Evolutionary conservation across 2,797 vertebrate genomes (phyloP).

Genomic region (Enteromius unitaeniatus): DNA sequence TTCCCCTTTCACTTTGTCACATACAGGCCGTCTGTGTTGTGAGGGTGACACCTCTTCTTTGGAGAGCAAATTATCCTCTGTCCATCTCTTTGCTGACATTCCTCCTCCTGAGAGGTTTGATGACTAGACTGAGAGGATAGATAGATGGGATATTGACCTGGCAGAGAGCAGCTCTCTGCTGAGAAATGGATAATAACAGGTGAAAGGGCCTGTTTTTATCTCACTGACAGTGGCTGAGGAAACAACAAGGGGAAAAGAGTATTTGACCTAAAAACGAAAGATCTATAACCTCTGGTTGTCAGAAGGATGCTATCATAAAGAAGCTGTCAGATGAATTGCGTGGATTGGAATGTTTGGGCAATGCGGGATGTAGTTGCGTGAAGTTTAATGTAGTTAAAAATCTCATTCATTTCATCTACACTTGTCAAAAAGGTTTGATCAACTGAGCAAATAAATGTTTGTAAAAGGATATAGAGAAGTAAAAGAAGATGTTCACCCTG

Average conservation of each 20-base stretch:
- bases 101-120: constrained; percentile 41
- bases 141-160: constrained; percentile 53
- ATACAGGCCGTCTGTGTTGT: background rate
- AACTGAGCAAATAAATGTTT: background rate
- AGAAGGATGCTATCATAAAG: background rate
- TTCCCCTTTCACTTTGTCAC: constrained; percentile 3
- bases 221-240: constrained; percentile 35
- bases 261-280: constrained; percentile 21
- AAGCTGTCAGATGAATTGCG: background rate
- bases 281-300: background rate
- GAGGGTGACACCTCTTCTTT: constrained; percentile 25
- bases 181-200: constrained; percentile 53
- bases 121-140: constrained; percentile 40
- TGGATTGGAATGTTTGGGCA: background rate
- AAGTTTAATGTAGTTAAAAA: constrained; percentile 10
- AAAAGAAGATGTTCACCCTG: constrained; percentile 82
- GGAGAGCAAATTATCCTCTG: constrained; percentile 25
- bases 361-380: background rate
- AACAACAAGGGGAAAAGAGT: constrained; percentile 24
- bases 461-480: constrained; percentile 12
- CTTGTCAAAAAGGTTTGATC: background rate
- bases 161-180: constrained; percentile 33
- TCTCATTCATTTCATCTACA: background rate
- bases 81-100: constrained; percentile 24
- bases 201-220: constrained; percentile 53